A percentile compares a stretch with the other conserved stretches of the same genome.
Evolutionary conservation across 2,113 vertebrate genomes (phyloP).

Genomic region (Monopterus albus): DNA sequence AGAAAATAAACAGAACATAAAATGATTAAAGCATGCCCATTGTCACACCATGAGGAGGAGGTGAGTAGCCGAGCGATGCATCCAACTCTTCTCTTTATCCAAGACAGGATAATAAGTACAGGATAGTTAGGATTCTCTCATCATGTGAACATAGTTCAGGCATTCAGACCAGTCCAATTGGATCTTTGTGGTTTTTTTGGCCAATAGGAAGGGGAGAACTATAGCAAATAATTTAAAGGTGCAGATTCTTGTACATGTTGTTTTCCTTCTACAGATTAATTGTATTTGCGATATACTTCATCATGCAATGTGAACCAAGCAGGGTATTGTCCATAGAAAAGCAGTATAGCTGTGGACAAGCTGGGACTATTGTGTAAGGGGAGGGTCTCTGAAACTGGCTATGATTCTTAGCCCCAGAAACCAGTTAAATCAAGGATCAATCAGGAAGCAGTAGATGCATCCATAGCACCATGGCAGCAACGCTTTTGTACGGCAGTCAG

Average conservation of each 20-base stretch:
- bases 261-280: slow-evolving; percentile 42
- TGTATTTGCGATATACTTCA: slow-evolving; percentile 60
- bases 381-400: slow-evolving; percentile 44
- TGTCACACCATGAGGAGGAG: slow-evolving; percentile 66
- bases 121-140: slow-evolving; percentile 28
- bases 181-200: slow-evolving; percentile 23
- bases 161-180: slow-evolving; percentile 43
- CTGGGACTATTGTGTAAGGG: slow-evolving; percentile 38
- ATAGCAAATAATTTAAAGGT: slow-evolving; percentile 45
- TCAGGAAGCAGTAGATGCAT: slow-evolving; percentile 53
- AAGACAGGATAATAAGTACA: slow-evolving; percentile 43
- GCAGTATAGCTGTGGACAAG: slow-evolving; percentile 45
- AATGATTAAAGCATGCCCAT: slow-evolving; percentile 76
- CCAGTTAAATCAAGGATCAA: slow-evolving; percentile 43
- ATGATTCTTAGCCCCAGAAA: slow-evolving; percentile 47
- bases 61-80: slow-evolving; percentile 38
- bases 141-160: slow-evolving; percentile 34
- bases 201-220: slow-evolving; percentile 32
- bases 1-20: slow-evolving; percentile 64
- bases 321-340: slow-evolving; percentile 45
- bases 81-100: slow-evolving; percentile 39
- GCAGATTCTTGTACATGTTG: slow-evolving; percentile 27
- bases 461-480: slow-evolving; percentile 75
- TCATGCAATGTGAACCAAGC: slow-evolving; percentile 72
- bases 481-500: slow-evolving; percentile 45